Conservation (phyloP, 2,113 vertebrate genomes). For the Pelodiscus sinensis region DNA sequence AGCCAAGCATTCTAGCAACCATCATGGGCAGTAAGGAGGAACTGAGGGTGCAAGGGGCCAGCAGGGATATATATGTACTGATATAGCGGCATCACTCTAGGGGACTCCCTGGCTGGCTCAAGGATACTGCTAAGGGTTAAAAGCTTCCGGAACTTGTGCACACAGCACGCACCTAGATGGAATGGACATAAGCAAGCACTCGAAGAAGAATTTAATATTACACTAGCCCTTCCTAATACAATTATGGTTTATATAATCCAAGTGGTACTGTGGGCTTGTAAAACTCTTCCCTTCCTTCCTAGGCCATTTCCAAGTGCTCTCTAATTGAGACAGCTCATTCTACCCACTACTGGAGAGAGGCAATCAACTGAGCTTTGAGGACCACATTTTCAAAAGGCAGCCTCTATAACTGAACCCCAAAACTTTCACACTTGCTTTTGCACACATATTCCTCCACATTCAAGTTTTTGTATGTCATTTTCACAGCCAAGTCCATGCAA, state of each 20-base stretch:
- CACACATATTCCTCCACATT: neutral
- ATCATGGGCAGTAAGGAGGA: no score
- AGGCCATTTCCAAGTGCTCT: neutral
- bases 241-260: conserved; percentile 26
- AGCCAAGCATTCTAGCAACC: no score
- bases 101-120: no score
- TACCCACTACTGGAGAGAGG: conserved; percentile 44
- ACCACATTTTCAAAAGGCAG: conserved; percentile 19
- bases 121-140: no score
- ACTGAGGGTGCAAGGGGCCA: no score
- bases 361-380: neutral
- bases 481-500: neutral
- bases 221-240: neutral
- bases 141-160: no score
- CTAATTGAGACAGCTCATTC: neutral
- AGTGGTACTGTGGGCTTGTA: conserved; percentile 23
- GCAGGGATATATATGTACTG: no score
- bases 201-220: neutral
- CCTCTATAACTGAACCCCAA: conserved; percentile 1
- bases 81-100: no score
- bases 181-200: no score
- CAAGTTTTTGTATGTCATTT: neutral
- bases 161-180: no score
- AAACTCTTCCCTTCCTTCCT: conserved; percentile 5
- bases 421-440: conserved; percentile 20